Base-by-base conservation (phyloP, 2,113 vertebrate species). In the Orcinus orca region DNA sequence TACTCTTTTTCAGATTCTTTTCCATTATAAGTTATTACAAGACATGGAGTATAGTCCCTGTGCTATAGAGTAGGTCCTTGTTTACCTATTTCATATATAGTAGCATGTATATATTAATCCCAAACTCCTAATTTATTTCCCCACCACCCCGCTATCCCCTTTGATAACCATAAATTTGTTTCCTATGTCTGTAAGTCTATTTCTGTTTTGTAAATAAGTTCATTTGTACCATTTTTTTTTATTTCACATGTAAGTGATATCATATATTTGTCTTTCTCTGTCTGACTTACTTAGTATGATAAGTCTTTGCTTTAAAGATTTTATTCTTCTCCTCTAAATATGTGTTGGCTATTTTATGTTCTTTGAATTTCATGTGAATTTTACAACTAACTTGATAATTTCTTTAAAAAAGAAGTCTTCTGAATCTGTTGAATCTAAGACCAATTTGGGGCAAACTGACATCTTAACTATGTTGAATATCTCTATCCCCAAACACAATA, bases 321-420 rank as follows among this genome's bases (percentile, higher is more conserved):
- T 73, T 83, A 53, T 77, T 88, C 26, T 62, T 93, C 26, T 21
- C 33, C 67, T 84, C 26, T 21, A 62, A 82, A 88, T 21, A 33
- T 55, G 8, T 70, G 41, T 76, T 70, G 23, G 31, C 68, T 87
- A 62, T 82, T 88, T 82, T 62, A 77, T 29, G 17, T 77, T 80
- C 53, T 96, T 89, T 89, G 79, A 91, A 88, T 83, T 76, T 23
- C 60, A 83, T 76, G 60, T 36, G 62, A 88, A 83, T 76, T 91
- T 76, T 76, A 70, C 9, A 83, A 50, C 15, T 33, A 81, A 44
- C 36, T 65, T 86, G 10, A 8, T 26, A 63, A 71, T 29, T 86
- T 79, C 20, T 63, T 63, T 58, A 31, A 81, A 71, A 88, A 47
- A 70, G 71, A 91, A 76, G 8, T 17, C n/a, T 73, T 88, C 67